Base-by-base conservation (phyloP, 1,140 invertebrate species). In the Bombus turneri region DNA sequence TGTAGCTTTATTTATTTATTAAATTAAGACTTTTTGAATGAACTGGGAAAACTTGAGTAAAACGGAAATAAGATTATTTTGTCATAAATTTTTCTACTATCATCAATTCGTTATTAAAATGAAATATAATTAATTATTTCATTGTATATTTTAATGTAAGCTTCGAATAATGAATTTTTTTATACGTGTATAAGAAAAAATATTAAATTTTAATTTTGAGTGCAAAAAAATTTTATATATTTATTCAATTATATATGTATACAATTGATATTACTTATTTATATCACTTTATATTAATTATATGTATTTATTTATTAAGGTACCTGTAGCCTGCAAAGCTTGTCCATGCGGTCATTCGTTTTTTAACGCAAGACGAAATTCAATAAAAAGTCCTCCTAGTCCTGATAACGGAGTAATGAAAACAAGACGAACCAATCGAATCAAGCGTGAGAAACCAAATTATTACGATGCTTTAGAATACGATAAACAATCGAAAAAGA, bases 401-500 rank as follows among this genome's bases (percentile, higher is more conserved):
- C 95, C 95, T 64, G 94, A 95, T n/a, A 83, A 87, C 74, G 93
- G 95, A 41, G 92, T 93, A 47, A 95, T 95, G 92, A 94, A 94
- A 91, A 94, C 94, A 47, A 92, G 97, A 68, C 94, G 97, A 83
- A 98, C 97, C 0, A 97, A 97, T 88, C 94, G 97, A 81, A 96
- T 98, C 28, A 96, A 97, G 91, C 94, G 97, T 78, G 97, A 97
- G 82, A 97, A 98, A 91, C 97, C 97, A 57, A 97, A 98, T 95
- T 98, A 97, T 95, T 98, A 98, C 89, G 97, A 98, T 95, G 96
- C 97, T 15, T 96, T 97, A 88, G 97, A 98, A 95, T 96, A 97
- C 96, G 96, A 97, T 86, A 97, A 97, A 92, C 96, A 97, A 92
- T 96, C 96, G 47, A 96, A 96, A 92, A 97, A 95, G 93, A 94